Evolutionary conservation across 1,140 invertebrate genomes (phyloP), one percentile per base, ranked within the genome.

Genomic region (Drosophila hydei): DNA sequence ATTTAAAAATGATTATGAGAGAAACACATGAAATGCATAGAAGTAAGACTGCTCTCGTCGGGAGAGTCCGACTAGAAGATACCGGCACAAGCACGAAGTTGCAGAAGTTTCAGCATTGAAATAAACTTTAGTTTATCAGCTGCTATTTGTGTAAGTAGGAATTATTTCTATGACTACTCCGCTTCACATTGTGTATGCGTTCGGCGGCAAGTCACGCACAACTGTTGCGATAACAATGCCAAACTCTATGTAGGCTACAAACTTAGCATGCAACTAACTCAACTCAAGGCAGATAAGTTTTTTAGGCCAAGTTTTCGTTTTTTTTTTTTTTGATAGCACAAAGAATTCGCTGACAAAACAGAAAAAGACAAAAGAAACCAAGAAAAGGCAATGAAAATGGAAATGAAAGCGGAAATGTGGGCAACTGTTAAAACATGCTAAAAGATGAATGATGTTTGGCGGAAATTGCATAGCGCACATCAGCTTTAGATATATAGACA

Each of bases 261-360:
- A 79, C 76, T 84, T 85, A 67, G 73, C 75, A 62, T 54, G 40
- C 59, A 83, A 73, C 72, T 62, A 58, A 79, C 80, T 77, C 79
- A 58, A 79, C 80, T 77, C 79, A 71, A 68, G 55, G 75, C 63
- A 64, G 67, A 79, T 76, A 85, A 84, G 79, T 83, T 45, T 21
- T 45, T n/a, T 45, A 21, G 79, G 45, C 61, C 63, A 84, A 79
- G 59, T 84, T 84, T 30, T 30, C 7, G 43, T 43, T 16, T 40
- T 33, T 8, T 33, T 33, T 33, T 4, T 21, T 16, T 9, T 11
- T 45, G 48, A 27, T 51, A 16, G 7, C 21, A 21, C 6, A 36
- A 36, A 16, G 7, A 33, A 54, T 36, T 36, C 9, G 18, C 23
- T 33, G 27, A 18, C 23, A 16, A 11, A 25, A n/a, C 27, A 30